Percentiles rank a stretch among this genome's conserved stretches.
These are phyloP conservation scores for Gallinago media DNA, from an alignment of 2,113 vertebrate species.

Conservation along the genomic window DNA sequence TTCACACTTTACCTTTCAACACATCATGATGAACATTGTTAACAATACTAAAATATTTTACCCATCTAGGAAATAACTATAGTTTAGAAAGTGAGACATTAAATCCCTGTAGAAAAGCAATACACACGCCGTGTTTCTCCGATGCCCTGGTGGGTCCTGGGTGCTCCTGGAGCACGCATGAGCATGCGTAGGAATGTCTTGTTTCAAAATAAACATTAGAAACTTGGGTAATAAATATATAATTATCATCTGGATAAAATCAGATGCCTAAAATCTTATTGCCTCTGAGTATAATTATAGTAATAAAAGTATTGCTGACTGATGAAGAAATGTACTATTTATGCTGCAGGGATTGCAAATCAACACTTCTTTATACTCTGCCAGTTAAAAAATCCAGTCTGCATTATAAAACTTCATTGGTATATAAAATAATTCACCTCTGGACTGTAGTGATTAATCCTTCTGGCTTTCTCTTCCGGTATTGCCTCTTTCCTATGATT, in stretches of 20 bases:
- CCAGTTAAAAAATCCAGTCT: slow-evolving; percentile 13
- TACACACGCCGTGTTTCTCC: not conserved
- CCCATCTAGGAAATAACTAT: not conserved
- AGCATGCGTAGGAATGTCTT: slow-evolving; percentile 38
- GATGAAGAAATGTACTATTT: slow-evolving; percentile 61
- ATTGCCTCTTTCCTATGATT: not conserved
- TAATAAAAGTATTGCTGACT: slow-evolving; percentile 67
- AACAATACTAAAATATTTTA: not conserved
- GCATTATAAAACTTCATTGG: not conserved
- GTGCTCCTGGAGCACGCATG: not conserved
- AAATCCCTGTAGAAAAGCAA: not conserved
- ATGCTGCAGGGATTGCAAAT: slow-evolving; percentile 60
- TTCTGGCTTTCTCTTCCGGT: not conserved
- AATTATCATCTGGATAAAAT: slow-evolving; percentile 59
- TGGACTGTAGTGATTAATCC: slow-evolving; percentile 6
- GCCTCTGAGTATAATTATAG: slow-evolving; percentile 56
- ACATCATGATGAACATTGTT: not conserved
- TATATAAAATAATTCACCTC: not conserved
- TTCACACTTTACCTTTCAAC: not conserved
- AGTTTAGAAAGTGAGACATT: not conserved
- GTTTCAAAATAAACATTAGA: slow-evolving; percentile 53
- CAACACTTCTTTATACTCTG: slow-evolving; percentile 31
- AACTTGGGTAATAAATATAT: slow-evolving; percentile 41
- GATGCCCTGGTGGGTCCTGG: not conserved
- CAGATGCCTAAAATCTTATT: slow-evolving; percentile 44